Evolutionary conservation across 92 coral and sea anemone species (phyloP).

Genomic region (Pocillopora grandis): DNA sequence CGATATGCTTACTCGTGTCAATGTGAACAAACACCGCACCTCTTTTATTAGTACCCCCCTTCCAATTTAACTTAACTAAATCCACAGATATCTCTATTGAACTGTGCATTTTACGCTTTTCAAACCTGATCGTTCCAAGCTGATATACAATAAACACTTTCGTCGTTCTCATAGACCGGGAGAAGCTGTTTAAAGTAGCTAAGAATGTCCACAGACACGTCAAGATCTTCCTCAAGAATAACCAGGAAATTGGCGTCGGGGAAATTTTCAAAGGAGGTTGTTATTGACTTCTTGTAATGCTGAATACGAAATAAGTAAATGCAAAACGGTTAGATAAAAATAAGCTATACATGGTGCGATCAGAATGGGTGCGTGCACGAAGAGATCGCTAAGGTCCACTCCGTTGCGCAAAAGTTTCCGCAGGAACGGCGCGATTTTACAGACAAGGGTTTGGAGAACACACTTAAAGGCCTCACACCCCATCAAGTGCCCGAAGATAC

Average conservation of each 20-base stretch:
- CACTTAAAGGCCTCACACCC: too few relatives aligned
- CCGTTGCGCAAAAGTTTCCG: too few relatives aligned
- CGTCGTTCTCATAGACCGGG: constrained; percentile 55
- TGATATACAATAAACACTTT: constrained; percentile 57
- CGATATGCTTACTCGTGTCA: background rate
- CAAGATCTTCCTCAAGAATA: constrained; percentile 61
- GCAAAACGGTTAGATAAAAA: too few relatives aligned
- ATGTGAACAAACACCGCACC: background rate
- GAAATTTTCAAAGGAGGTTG: constrained; percentile 41
- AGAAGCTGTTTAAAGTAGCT: constrained; percentile 59
- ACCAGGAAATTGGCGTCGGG: constrained; percentile 48
- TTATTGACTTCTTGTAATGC: constrained; percentile 62
- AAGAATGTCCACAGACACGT: constrained; percentile 54
- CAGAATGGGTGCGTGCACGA: background rate
- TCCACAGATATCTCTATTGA: background rate
- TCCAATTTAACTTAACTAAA: background rate
- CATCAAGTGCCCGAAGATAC: too few relatives aligned
- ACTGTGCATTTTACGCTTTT: background rate
- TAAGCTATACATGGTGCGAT: too few relatives aligned
- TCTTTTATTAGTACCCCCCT: background rate
- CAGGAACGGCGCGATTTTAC: too few relatives aligned
- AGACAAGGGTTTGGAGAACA: too few relatives aligned
- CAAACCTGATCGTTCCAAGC: constrained; percentile 71
- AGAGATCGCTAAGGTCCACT: background rate
- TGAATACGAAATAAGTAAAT: background rate